Evolutionary conservation across 2,888 invertebrate genomes (phyloP), one percentile per base, ranked within the genome.

Genomic region (Agrotis clavis): DNA sequence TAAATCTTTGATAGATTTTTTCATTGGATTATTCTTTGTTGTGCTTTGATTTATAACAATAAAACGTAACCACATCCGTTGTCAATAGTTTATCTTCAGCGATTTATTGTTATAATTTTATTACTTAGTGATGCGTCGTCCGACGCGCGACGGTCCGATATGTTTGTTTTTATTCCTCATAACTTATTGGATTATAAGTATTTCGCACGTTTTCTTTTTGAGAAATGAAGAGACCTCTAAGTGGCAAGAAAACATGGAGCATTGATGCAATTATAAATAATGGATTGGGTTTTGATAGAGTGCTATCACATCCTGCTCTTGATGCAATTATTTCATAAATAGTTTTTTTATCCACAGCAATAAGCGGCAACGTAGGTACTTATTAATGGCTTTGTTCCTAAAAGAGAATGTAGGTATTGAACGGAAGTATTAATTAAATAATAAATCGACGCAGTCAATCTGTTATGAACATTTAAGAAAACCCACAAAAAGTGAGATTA

Each of bases 401-500:
- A 57, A 67, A 53, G 11, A 54, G 16, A 45, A 59, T 54, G 19
- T 66, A 48, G 11, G 51, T 67, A 47, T 48, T 0, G 7, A 51
- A 50, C n/a, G 35, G 54, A 71, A 65, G 11, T 66, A 47, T 63
- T 13, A 70, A 74, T 66, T 14, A 59, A 63, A 69, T 50, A 63
- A 69, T 50, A 60, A 21, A 54, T 56, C 53, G 21, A 13, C 35
- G 13, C 13, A 47, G 16, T 48, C 65, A 35, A 61, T 62, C 16
- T 60, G 35, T 66, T 25, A 61, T 45, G 65, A 59, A 30, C 48
- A 67, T 67, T 77, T 78, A 73, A 82, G 72, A 74, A 82, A 72
- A 79, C 30, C 71, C 35, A 84, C 79, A 82, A 84, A 84, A 80
- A 71, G 50, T 77, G 78, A 77, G 77, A 69, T 81, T 79, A 77